Evolutionary conservation across 1,140 invertebrate genomes (phyloP).

Genomic region (Drosophila navojoa): DNA sequence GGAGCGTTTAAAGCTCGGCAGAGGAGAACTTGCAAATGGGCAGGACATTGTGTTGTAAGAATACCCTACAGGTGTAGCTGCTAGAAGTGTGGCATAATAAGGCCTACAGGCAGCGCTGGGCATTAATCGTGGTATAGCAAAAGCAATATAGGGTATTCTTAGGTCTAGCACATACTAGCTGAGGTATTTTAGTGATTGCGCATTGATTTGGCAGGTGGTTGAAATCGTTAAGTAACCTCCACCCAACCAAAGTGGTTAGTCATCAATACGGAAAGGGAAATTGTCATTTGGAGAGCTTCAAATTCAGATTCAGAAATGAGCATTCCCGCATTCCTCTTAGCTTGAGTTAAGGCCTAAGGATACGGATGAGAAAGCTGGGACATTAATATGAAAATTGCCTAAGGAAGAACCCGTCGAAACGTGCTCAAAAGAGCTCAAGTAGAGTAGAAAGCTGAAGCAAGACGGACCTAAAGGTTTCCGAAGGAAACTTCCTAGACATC

Average conservation of each 20-base stretch:
- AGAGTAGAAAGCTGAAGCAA: too few species aligned
- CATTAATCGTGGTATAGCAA: too few species aligned
- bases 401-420: too few species aligned
- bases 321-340: not conserved
- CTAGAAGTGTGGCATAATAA: not conserved
- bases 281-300: slow-evolving; percentile 14
- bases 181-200: slow-evolving; percentile 32
- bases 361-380: too few species aligned
- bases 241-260: slow-evolving; percentile 22
- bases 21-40: slow-evolving; percentile 10
- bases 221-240: slow-evolving; percentile 16
- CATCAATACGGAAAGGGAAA: slow-evolving; percentile 18
- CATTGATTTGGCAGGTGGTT: slow-evolving; percentile 61
- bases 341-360: not conserved
- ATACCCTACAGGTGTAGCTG: not conserved
- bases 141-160: not conserved
- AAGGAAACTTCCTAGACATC: too few species aligned
- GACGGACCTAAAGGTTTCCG: too few species aligned
- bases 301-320: not conserved
- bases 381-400: too few species aligned
- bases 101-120: too few species aligned
- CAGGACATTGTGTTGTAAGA: slow-evolving; percentile 29
- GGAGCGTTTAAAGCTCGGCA: not conserved
- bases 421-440: too few species aligned
- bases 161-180: too few species aligned